Evolutionary conservation across 2,888 invertebrate genomes (phyloP).

Genomic region (Epinotia nisella): DNA sequence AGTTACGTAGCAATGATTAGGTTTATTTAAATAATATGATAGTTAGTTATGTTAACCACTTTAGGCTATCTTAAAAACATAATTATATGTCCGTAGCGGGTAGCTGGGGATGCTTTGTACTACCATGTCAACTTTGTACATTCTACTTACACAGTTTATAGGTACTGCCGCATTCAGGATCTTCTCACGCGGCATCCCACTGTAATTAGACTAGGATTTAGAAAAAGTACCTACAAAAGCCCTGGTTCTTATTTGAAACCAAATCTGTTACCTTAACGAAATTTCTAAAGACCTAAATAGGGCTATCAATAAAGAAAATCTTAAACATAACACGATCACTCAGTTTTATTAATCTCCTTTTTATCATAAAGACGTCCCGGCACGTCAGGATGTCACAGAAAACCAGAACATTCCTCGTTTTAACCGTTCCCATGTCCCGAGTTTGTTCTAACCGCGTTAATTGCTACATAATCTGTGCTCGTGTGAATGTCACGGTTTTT

Average conservation of each 20-base stretch:
- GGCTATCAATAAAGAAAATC: not conserved
- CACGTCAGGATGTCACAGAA: conserved; percentile 34
- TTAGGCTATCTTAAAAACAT: no score
- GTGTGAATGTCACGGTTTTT: conserved; percentile 62
- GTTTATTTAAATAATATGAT: no score
- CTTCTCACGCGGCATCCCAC: not conserved
- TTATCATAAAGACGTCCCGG: conserved; percentile 20
- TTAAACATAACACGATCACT: conserved; percentile 22
- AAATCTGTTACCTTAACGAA: no score
- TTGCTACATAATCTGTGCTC: conserved; percentile 72
- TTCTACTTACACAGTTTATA: no score
- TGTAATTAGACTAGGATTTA: not conserved
- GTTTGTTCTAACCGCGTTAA: conserved; percentile 72
- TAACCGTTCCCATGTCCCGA: conserved; percentile 62
- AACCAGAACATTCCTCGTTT: conserved; percentile 33
- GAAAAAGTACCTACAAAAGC: not conserved
- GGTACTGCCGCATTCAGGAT: not conserved
- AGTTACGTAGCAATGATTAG: no score
- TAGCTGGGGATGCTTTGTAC: no score
- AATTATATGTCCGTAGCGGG: no score
- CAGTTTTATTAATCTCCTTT: conserved; percentile 13
- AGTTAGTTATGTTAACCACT: no score
- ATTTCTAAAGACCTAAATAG: not conserved
- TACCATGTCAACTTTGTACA: no score
- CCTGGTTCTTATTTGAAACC: not conserved